A percentile compares a stretch with the other conserved stretches of the same genome.
Conservation (phyloP, 2,888 invertebrate species). For the Labia minor region DNA sequence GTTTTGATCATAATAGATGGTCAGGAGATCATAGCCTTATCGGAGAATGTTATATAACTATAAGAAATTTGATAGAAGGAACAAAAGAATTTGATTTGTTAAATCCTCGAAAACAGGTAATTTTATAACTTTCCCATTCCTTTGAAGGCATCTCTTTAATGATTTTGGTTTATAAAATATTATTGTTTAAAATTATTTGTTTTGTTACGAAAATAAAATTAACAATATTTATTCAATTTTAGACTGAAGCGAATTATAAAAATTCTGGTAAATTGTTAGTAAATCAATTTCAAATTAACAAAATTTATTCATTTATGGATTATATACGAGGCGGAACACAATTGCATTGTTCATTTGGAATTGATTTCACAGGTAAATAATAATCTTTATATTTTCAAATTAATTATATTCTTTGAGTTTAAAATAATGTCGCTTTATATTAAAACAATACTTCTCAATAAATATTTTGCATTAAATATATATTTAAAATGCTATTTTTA, state of each 20-base stretch:
- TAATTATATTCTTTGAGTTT: neutral
- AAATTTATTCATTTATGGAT: constrained; percentile 42
- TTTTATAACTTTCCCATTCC: neutral
- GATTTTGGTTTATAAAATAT: constrained; percentile 4
- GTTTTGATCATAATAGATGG: constrained; percentile 43
- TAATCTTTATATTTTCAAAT: neutral
- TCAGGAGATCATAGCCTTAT: constrained; percentile 39
- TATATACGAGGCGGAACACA: constrained; percentile 44
- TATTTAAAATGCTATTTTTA: constrained; percentile 35
- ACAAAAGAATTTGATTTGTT: constrained; percentile 34
- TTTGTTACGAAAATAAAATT: neutral
- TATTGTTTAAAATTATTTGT: neutral
- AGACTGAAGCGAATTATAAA: constrained; percentile 28
- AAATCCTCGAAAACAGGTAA: constrained; percentile 32
- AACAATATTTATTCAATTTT: neutral
- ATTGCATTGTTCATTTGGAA: constrained; percentile 38
- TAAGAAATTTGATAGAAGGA: constrained; percentile 35
- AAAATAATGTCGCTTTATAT: too few species aligned
- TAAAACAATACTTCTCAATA: neutral
- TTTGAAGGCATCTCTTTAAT: neutral
- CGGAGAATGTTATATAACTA: constrained; percentile 37
- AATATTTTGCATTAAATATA: too few species aligned
- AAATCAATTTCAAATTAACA: constrained; percentile 28
- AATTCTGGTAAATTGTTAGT: constrained; percentile 30
- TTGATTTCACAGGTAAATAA: constrained; percentile 38